Evolutionary conservation across 2,888 invertebrate species (phyloP).

Genomic region (Pristionchus fissidentatus): DNA sequence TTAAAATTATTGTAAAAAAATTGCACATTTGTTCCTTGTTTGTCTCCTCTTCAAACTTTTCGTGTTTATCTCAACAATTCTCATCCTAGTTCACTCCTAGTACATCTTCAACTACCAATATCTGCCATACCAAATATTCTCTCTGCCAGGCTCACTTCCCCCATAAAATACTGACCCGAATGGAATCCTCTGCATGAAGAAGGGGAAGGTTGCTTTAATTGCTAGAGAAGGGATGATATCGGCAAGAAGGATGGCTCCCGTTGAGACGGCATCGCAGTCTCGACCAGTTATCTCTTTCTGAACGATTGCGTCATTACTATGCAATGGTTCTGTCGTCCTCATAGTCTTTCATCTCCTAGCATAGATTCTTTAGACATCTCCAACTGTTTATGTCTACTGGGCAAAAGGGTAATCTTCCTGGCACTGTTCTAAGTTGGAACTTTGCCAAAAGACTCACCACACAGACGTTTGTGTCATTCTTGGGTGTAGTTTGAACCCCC

Average conservation of each 20-base stretch:
- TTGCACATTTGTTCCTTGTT: no score
- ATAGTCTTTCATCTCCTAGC: background rate
- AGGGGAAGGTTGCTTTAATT: conserved; percentile 84
- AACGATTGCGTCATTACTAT: background rate
- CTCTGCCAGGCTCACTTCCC: background rate
- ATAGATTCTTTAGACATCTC: background rate
- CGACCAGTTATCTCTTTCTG: conserved; percentile 54
- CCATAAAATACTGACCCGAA: conserved; percentile 76
- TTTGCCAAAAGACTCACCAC: conserved; percentile 50
- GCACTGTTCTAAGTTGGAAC: background rate
- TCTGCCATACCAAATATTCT: background rate
- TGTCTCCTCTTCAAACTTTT: no score
- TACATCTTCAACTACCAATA: background rate
- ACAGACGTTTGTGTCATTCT: conserved; percentile 45
- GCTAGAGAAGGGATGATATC: conserved; percentile 85
- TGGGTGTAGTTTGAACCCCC: background rate
- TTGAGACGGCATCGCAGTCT: conserved; percentile 57
- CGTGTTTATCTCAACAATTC: no score
- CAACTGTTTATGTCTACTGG: background rate
- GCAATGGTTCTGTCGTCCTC: background rate
- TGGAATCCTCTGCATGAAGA: conserved; percentile 78
- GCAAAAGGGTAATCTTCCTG: no score
- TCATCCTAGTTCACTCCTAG: no score
- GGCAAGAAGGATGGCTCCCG: conserved; percentile 83
- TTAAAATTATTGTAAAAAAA: no score